A percentile compares a stretch with the other conserved stretches of the same genome.
phyloP scores from a whole-genome alignment of 1,140 invertebrate genomes.

The Chironomus striatipennis region DNA sequence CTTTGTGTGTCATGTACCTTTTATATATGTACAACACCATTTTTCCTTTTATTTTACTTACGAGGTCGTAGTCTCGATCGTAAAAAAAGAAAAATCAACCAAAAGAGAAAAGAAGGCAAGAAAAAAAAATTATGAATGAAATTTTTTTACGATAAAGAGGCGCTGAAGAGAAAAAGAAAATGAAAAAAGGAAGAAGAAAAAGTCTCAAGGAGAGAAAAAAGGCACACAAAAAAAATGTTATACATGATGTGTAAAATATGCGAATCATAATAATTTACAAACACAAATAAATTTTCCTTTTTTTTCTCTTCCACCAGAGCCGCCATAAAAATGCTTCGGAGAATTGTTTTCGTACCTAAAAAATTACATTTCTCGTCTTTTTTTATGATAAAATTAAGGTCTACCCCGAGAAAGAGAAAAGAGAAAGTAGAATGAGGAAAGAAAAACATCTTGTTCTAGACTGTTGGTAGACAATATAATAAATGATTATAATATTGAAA shows the following conservation, averaged over 20 bases:
- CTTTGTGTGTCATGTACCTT: too few species aligned
- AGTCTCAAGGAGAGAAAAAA: too few species aligned
- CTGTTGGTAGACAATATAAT: conserved; percentile 21
- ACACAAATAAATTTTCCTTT: conserved; percentile 13
- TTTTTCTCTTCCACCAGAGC: not conserved
- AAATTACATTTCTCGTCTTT: conserved; percentile 21
- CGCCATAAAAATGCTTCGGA: not conserved
- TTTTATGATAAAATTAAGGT: conserved; percentile 21
- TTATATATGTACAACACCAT: too few species aligned
- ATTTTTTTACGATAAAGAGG: not conserved
- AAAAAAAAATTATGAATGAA: not conserved
- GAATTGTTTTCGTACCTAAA: not conserved
- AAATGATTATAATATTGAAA: conserved; percentile 24
- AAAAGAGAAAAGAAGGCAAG: not conserved
- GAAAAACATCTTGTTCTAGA: conserved; percentile 17
- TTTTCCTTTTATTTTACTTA: too few species aligned
- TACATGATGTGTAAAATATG: conserved; percentile 16
- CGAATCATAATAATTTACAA: conserved; percentile 11
- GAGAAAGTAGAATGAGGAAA: not conserved
- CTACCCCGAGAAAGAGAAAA: not conserved
- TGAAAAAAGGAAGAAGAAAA: not conserved
- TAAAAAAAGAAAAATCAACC: not conserved
- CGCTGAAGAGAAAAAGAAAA: not conserved
- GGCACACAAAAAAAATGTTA: not conserved
- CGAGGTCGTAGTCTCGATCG: not conserved